Base-by-base conservation (phyloP, 92 coral and sea anemone genomes). In the Diadumene lineata region DNA sequence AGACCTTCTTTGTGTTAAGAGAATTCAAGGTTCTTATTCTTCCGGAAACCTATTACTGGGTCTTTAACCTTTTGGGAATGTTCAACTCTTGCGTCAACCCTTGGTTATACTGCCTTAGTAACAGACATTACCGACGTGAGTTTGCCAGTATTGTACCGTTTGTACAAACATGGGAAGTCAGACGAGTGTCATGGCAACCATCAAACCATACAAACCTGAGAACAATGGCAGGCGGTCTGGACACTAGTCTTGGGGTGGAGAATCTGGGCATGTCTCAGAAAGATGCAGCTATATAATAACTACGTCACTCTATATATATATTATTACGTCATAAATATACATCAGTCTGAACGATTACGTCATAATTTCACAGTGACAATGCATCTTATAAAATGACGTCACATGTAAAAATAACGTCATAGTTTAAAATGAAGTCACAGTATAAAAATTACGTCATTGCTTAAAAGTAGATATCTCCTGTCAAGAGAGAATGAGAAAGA, bases 21-120 rank as follows among this genome's bases (percentile, higher is more conserved):
- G 70, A 78, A 1, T 76, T 81, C 51, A 15, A 76, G 3, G 72
- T 77, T 19, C 70, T 86, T 18, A 46, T 18, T 15, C 23, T 81
- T 7, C 70, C 74, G 0, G 72, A 51, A 10, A 43, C 32, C 0
- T 77, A 70, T 29, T 83, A 86, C 58, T 79, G 82, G 34, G 29
- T 72, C 17, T 81, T 84, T 31, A 84, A 81, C 46, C 38, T 77
- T 18, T 64, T 78, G 8, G 88, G 82, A 1, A 83, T 87, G 84
- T 68, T 76, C 38, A 83, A 79, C 70, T 83, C 88, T 27, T 68
- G 80, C 58, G 68, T 87, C 23, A 87, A 87, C 58, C 92, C 91
- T 0, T 69, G 84, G 69, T 50, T 87, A 27, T 87, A 83, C 70
- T 87, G 79, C 68, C 73, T 82, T 43, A 78, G 87, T 56, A 87